Base-by-base conservation (phyloP, 2,888 invertebrate species). In the Rhagophthalmus giganteus region DNA sequence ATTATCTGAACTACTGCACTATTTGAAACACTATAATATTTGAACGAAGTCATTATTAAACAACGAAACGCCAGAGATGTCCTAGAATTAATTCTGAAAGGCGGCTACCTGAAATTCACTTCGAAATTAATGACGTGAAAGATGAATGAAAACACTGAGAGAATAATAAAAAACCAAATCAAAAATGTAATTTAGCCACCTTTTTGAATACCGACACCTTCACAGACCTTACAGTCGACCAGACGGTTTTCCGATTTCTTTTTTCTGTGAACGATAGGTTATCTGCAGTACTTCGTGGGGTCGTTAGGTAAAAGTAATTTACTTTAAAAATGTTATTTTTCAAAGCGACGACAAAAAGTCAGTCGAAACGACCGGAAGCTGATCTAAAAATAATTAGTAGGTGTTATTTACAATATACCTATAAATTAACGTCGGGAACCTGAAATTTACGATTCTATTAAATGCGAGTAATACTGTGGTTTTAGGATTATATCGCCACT, bases 141-240 rank as follows among this genome's bases (percentile, higher is more conserved):
- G 65, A 60, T 67, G 67, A 67, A 67, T 67, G 67, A 66, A 66
- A 63, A 62, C 63, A 57, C 59, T 56, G 60, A 61, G 60, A 42
- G 45, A 53, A 40, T 46, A 40, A 52, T 11, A 40, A 39, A 63
- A 66, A 66, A 20, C 20, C 7, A 20, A 20, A 20, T 20, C 20
- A 20, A 20, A 20, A 20, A 66, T 65, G 64, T 64, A 65, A 66
- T 67, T 66, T 65, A 57, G 40, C 55, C 47, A 50, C 57, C 57
- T 58, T 52, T 64, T 65, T 57, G 57, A 60, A 56, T 57, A 61
- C 60, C 63, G 65, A 62, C 66, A 58, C 57, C 58, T 62, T 20
- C 20, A 20, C 4, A 20, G 7, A 20, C 20, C 20, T 20, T 20
- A 7, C 7, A 20, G 20, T 20, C 20, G 7, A 5, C 20, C 20